Percentiles rank a stretch among this genome's conserved stretches.
Evolutionary conservation across 1,140 invertebrate genomes (phyloP).

Genomic region (Melipona quadrifasciata): DNA sequence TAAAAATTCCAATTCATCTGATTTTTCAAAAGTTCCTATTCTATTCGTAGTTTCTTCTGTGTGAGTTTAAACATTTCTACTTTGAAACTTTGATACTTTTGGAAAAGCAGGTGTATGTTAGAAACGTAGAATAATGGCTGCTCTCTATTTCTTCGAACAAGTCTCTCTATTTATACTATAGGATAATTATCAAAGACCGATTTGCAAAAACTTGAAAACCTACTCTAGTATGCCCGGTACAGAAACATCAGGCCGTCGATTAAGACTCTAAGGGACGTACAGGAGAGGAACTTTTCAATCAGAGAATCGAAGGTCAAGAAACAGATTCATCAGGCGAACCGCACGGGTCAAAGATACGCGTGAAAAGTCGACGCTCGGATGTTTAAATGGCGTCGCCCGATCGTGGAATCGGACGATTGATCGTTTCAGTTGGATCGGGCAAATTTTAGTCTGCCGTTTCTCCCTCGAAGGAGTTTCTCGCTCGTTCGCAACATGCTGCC

Average conservation of each 20-base stretch:
- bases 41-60: too few species aligned
- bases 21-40: too few species aligned
- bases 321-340: neutral
- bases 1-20: neutral
- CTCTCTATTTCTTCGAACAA: too few species aligned
- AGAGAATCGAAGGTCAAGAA: neutral
- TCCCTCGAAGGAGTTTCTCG: neutral
- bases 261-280: neutral
- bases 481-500: neutral
- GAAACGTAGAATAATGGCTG: too few species aligned
- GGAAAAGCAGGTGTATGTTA: too few species aligned
- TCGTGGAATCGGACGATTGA: neutral
- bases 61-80: too few species aligned
- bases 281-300: neutral
- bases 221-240: neutral
- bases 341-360: neutral
- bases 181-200: neutral
- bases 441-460: conserved; percentile 30
- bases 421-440: neutral
- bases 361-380: neutral
- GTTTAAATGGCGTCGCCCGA: conserved; percentile 5
- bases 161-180: neutral
- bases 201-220: neutral
- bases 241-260: neutral
- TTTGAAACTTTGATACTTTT: too few species aligned